Percentiles rank a stretch among this genome's conserved stretches.
phyloP scores from a whole-genome alignment of 1,140 invertebrate species.

The Thaumetopoea pityocampa region DNA sequence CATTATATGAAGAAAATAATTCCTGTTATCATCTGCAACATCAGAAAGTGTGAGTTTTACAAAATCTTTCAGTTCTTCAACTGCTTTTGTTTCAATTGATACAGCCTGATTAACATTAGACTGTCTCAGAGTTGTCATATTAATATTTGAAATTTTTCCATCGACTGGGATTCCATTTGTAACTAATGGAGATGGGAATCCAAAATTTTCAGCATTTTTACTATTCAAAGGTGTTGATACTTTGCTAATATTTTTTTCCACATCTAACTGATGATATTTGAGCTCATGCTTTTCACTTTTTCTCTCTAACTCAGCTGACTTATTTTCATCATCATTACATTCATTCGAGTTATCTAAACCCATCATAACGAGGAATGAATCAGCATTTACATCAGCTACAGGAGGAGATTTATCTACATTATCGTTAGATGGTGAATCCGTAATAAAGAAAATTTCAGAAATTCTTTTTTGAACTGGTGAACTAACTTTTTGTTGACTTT shows the following conservation, averaged over 20 bases:
- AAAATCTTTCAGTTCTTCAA: constrained; percentile 70
- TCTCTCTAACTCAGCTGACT: constrained; percentile 39
- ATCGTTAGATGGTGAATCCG: constrained; percentile 48
- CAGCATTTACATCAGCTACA: constrained; percentile 39
- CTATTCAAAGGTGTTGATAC: constrained; percentile 58
- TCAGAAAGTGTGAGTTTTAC: constrained; percentile 58
- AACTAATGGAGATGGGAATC: constrained; percentile 45
- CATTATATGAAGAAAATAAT: constrained; percentile 64
- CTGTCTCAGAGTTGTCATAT: constrained; percentile 35
- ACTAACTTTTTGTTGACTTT: constrained; percentile 32
- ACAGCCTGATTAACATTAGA: constrained; percentile 19
- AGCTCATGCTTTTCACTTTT: constrained; percentile 47
- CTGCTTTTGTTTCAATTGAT: constrained; percentile 35
- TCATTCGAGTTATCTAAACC: constrained; percentile 58
- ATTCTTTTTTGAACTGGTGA: constrained; percentile 43
- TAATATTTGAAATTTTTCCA: constrained; percentile 31
- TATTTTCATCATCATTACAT: constrained; percentile 43
- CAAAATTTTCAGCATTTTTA: constrained; percentile 38
- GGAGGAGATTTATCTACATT: constrained; percentile 30
- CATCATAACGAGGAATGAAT: constrained; percentile 64
- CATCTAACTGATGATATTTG: constrained; percentile 43
- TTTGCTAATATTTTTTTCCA: constrained; percentile 58
- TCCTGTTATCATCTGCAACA: constrained; percentile 61
- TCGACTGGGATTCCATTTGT: constrained; percentile 46
- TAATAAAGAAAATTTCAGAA: constrained; percentile 58